These are phyloP conservation scores for Drosophila percnosoma DNA, from an alignment of 2,888 invertebrate species.

Conservation along the genomic window DNA sequence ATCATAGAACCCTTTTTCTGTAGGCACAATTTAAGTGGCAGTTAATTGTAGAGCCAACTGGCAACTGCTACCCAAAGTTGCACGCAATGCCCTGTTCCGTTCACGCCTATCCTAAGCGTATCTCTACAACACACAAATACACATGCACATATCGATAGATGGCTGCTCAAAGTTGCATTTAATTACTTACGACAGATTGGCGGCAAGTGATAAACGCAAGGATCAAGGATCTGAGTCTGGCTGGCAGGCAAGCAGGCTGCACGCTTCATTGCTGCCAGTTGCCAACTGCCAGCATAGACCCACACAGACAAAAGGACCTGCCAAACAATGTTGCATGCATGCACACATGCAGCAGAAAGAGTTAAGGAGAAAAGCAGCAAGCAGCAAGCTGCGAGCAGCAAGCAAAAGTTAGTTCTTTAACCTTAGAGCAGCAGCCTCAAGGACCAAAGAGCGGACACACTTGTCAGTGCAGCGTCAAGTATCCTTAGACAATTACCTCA, in stretches of 20 bases:
- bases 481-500: constrained; percentile 78
- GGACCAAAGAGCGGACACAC: constrained; percentile 27
- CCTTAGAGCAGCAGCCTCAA: constrained; percentile 39
- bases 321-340: constrained; percentile 23
- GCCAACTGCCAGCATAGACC: constrained; percentile 50
- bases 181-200: constrained; percentile 69
- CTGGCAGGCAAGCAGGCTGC: constrained; percentile 14
- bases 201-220: constrained; percentile 22
- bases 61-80: constrained; percentile 25
- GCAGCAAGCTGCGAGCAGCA: background rate
- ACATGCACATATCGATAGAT: constrained; percentile 49
- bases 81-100: constrained; percentile 44
- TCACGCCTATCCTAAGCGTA: constrained; percentile 28
- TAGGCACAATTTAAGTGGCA: constrained; percentile 36
- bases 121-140: constrained; percentile 4
- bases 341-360: constrained; percentile 24
- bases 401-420: constrained; percentile 39
- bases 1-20: constrained; percentile 15
- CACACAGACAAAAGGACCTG: constrained; percentile 33
- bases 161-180: constrained; percentile 58
- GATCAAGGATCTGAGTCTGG: constrained; percentile 48
- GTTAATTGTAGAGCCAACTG: constrained; percentile 43
- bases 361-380: constrained; percentile 22
- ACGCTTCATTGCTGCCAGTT: constrained; percentile 53
- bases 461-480: constrained; percentile 65